Evolutionary conservation across 2,888 invertebrate species (phyloP), one percentile per base, ranked within the genome.

Genomic region (Ectemnius continuus): DNA sequence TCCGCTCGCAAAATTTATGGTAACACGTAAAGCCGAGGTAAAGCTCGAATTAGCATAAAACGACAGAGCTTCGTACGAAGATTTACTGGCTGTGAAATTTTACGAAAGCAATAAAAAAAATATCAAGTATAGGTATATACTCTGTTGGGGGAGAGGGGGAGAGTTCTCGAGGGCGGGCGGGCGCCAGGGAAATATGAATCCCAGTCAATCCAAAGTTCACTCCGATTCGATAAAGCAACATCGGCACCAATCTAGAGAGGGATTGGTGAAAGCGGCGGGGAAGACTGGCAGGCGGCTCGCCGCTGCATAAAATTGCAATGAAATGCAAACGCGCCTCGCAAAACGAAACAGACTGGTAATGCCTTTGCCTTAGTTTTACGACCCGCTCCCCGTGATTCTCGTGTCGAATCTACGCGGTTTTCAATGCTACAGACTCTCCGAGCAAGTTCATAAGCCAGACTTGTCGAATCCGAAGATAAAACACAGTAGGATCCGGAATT

Each of bases 301-400:
- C 26, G 61, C 76, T 70, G 80, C 65, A 80, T 78, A 75, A 75
- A 81, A 80, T 68, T 64, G 75, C 80, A 74, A 78, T 78, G 78
- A 80, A 80, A 80, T 81, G 80, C 80, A 80, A 81, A 81, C 75
- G 76, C 78, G 68, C 67, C 66, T 70, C 61, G 61, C 65, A 75
- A 73, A 78, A 78, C 64, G 73, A 79, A 70, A 75, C 68, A 72
- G 62, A 65, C 62, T 14, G 74, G 73, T 58, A 71, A 48, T 67
- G 58, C 69, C 48, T 67, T 64, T 36, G 61, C 72, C 70, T 78
- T 72, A 73, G 70, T 68, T 81, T 76, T 74, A 71, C 73, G 78
- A 73, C 72, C 57, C 56, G 60, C 57, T 16, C 20, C 56, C 75
- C 46, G 66, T 28, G 64, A 76, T 68, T 78, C 70, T n/a, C 52